Evolutionary conservation across 2,113 vertebrate species (phyloP).

Genomic region (Malaclemys terrapin): DNA sequence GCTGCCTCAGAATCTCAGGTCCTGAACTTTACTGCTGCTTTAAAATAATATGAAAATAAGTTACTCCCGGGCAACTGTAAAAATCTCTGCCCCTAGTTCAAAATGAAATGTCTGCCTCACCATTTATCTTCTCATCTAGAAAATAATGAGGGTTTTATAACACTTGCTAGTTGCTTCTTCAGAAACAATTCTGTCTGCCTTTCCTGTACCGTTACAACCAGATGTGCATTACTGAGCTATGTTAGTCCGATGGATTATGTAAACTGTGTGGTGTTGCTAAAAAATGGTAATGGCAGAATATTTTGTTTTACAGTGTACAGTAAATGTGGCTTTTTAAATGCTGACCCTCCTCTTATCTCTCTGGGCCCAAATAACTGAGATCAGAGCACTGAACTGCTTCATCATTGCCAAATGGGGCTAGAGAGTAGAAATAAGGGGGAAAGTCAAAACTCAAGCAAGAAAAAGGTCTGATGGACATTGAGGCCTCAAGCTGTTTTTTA

Average conservation of each 20-base stretch:
- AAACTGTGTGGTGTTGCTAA: background rate
- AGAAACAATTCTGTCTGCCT: background rate
- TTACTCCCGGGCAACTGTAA: background rate
- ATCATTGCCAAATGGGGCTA: background rate
- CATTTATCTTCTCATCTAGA: background rate
- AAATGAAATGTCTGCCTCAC: background rate
- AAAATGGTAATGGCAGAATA: background rate
- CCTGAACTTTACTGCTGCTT: background rate
- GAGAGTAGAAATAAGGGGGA: background rate
- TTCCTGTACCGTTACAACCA: background rate
- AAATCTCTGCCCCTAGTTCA: background rate
- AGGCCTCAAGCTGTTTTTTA: background rate
- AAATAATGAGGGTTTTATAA: background rate
- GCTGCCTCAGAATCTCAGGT: background rate
- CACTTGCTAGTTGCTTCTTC: background rate
- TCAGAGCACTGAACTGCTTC: background rate
- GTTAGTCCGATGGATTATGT: background rate
- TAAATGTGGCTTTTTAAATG: background rate
- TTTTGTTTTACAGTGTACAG: background rate
- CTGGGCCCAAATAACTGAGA: too few species aligned
- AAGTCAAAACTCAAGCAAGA: background rate
- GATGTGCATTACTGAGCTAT: background rate
- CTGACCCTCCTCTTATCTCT: background rate
- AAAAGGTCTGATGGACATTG: background rate
- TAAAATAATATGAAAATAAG: background rate